These are phyloP conservation scores for Nomada fabriciana DNA, from an alignment of 2,888 invertebrate genomes.

Conservation along the genomic window DNA sequence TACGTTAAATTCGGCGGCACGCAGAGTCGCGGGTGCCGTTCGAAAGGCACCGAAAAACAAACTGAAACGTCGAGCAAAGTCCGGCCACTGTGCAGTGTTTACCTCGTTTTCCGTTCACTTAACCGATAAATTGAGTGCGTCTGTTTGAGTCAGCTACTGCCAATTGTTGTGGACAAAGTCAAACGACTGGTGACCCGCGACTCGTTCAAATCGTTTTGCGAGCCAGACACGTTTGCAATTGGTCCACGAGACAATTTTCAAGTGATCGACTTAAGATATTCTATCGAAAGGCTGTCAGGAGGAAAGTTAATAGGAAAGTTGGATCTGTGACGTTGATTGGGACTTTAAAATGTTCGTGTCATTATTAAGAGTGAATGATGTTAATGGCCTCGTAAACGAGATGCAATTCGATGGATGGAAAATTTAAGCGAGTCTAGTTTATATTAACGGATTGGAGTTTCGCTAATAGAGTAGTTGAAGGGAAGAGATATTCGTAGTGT, in stretches of 20 bases:
- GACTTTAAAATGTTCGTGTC: too few species aligned
- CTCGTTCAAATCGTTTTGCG: conserved; percentile 33
- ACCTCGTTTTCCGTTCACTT: conserved; percentile 33
- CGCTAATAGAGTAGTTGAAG: too few species aligned
- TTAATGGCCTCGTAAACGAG: too few species aligned
- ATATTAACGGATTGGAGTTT: too few species aligned
- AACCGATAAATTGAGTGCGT: conserved; percentile 45
- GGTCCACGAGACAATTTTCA: not conserved
- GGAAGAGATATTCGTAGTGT: too few species aligned
- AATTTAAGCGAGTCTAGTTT: too few species aligned
- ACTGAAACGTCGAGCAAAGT: conserved; percentile 18
- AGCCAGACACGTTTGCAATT: not conserved
- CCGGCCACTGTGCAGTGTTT: not conserved
- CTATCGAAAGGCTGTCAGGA: too few species aligned
- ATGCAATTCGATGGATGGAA: too few species aligned
- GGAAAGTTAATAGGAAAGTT: not conserved
- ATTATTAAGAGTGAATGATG: too few species aligned
- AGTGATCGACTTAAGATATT: too few species aligned
- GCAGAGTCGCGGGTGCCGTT: too few species aligned
- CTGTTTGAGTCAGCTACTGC: conserved; percentile 27
- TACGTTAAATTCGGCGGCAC: not conserved
- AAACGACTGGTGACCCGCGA: conserved; percentile 56
- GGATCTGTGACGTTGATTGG: not conserved
- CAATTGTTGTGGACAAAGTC: conserved; percentile 47
- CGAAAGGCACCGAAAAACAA: not conserved